Percentiles rank a stretch among this genome's conserved stretches.
Conservation (phyloP, 2,888 invertebrate genomes). For the Pherbina coryleti region DNA sequence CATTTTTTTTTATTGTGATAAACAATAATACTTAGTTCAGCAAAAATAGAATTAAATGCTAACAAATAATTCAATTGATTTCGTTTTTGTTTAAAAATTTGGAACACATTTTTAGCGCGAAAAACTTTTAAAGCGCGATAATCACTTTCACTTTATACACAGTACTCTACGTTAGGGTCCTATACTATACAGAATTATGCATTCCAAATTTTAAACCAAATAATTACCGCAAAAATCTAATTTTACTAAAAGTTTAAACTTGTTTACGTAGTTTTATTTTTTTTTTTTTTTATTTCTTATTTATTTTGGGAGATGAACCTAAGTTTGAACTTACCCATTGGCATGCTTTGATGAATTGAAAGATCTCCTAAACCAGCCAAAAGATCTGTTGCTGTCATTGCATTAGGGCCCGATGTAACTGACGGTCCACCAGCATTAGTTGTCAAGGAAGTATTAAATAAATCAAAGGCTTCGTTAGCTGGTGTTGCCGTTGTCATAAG, state of each 20-base stretch:
- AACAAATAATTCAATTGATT: too few species aligned
- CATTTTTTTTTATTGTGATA: too few species aligned
- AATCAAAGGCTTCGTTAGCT: slow-evolving; percentile 61
- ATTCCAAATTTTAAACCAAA: background rate
- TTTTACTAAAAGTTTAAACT: background rate
- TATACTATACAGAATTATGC: too few species aligned
- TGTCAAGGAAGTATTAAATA: slow-evolving; percentile 55
- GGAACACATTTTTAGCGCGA: too few species aligned
- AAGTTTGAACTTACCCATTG: slow-evolving; percentile 64
- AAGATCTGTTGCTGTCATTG: slow-evolving; percentile 66
- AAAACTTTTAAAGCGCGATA: too few species aligned
- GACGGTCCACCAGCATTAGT: slow-evolving; percentile 39
- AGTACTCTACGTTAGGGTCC: too few species aligned
- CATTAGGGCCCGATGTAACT: slow-evolving; percentile 47
- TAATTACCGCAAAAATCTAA: background rate
- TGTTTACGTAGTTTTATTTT: background rate
- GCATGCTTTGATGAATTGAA: slow-evolving; percentile 65
- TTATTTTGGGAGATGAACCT: too few species aligned
- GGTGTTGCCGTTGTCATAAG: slow-evolving; percentile 56
- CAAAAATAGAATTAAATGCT: too few species aligned
- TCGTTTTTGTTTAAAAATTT: too few species aligned
- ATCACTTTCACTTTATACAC: too few species aligned
- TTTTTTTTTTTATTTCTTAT: too few species aligned
- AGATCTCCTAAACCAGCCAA: slow-evolving; percentile 71
- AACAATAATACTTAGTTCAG: too few species aligned